Conservation (phyloP, 2,888 invertebrate species). For the Argyra leucocephala region DNA sequence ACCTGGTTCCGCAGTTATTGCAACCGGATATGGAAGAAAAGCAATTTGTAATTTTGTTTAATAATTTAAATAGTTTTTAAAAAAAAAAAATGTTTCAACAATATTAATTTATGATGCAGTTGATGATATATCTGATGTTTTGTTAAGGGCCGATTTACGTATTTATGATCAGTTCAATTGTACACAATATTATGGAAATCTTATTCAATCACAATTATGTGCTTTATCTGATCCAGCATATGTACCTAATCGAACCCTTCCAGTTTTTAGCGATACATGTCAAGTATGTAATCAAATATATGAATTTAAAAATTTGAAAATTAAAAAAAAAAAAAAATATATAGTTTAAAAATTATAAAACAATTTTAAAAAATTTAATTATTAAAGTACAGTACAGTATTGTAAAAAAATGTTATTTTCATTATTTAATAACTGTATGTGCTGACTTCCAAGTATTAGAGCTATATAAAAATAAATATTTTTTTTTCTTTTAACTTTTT, state of each 20-base stretch:
- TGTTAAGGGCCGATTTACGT: slow-evolving; percentile 40
- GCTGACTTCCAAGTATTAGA: slow-evolving; percentile 43
- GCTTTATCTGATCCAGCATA: slow-evolving; percentile 22
- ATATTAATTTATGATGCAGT: slow-evolving; percentile 12
- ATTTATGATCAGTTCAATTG: slow-evolving; percentile 34
- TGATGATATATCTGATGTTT: slow-evolving; percentile 35
- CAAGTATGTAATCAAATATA: slow-evolving; percentile 28
- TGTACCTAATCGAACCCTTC: slow-evolving; percentile 34
- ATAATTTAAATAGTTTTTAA: not conserved
- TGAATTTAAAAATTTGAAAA: not conserved
- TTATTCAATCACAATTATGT: not conserved
- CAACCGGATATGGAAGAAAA: slow-evolving; percentile 42
- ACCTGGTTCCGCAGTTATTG: slow-evolving; percentile 28
- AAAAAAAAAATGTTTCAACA: not conserved
- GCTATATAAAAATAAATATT: slow-evolving; percentile 38
- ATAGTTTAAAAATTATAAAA: too few relatives aligned
- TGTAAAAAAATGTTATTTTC: too few relatives aligned
- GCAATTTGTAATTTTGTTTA: slow-evolving; percentile 24
- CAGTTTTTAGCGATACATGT: slow-evolving; percentile 38
- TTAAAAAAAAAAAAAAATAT: too few relatives aligned
- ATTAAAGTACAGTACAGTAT: too few relatives aligned
- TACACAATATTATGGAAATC: not conserved
- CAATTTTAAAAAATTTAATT: too few relatives aligned
- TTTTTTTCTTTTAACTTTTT: slow-evolving; percentile 38
- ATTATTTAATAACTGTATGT: too few relatives aligned